Evolutionary conservation across 2,888 invertebrate genomes (phyloP), one percentile per base, ranked within the genome.

Genomic region (Caenorhabditis auriculariae): DNA sequence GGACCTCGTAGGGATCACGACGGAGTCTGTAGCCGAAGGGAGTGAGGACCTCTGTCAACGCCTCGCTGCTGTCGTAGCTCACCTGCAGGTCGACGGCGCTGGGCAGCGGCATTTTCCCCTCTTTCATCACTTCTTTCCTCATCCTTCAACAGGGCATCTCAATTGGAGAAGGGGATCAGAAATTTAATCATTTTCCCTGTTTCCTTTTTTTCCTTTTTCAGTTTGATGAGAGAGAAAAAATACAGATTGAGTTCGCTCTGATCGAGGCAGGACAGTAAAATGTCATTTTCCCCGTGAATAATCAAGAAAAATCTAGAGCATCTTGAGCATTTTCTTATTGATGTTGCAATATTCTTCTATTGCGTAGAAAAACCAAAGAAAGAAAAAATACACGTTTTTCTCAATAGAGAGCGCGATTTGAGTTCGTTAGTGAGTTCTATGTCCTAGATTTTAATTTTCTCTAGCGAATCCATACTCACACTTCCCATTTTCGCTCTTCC

Each of bases 401-500:
- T n/a, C n/a, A n/a, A n/a, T n/a, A n/a, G n/a, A n/a, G n/a, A n/a
- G n/a, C n/a, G n/a, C n/a, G n/a, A n/a, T n/a, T n/a, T n/a, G n/a
- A n/a, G n/a, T n/a, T n/a, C n/a, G n/a, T n/a, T n/a, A n/a, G n/a
- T n/a, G n/a, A n/a, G n/a, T n/a, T n/a, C n/a, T n/a, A n/a, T n/a
- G n/a, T n/a, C n/a, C n/a, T n/a, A n/a, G n/a, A n/a, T n/a, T n/a
- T n/a, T n/a, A n/a, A n/a, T n/a, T n/a, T n/a, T n/a, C n/a, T n/a
- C n/a, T n/a, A n/a, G n/a, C 7, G 12, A 32, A 35, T 27, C 17
- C 15, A 9, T 28, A 53, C 53, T 54, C 15, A 52, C 47, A 62
- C 39, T 17, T 42, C 43, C 62, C 62, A 62, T n/a, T 43, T 32
- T 38, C 43, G 42, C 29, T 47, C 28, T 24, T 59, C 54, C 29